Evolutionary conservation across 2,113 vertebrate species (phyloP).

Genomic region (Kryptolebias marmoratus): DNA sequence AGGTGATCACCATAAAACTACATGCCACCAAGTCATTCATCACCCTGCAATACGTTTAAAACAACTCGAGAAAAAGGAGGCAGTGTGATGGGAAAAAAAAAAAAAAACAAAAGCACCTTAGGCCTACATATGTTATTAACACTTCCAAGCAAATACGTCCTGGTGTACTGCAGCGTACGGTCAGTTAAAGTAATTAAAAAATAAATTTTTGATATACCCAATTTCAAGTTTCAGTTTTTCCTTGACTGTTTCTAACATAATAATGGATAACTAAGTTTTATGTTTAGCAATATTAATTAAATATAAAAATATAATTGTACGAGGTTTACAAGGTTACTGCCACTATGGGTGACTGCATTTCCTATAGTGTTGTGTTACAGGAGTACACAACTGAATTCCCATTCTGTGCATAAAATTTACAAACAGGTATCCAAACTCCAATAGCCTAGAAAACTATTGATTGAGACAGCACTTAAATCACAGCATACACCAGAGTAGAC

Average conservation of each 20-base stretch:
- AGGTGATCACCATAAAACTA: slow-evolving; percentile 85
- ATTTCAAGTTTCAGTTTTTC: background rate
- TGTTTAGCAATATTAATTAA: background rate
- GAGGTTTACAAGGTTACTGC: too few species aligned
- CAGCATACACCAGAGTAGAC: slow-evolving; percentile 11
- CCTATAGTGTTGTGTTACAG: slow-evolving; percentile 1
- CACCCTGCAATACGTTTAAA: slow-evolving; percentile 59
- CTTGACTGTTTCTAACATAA: background rate
- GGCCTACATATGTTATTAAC: slow-evolving; percentile 33
- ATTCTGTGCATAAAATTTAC: slow-evolving; percentile 25
- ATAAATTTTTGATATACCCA: slow-evolving; percentile 10
- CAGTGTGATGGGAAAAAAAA: slow-evolving; percentile 12
- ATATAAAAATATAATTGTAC: too few species aligned
- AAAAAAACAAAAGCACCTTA: slow-evolving; percentile 12
- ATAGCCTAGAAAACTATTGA: slow-evolving; percentile 48
- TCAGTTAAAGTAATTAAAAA: slow-evolving; percentile 14
- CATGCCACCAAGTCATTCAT: slow-evolving; percentile 60
- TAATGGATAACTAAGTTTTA: background rate
- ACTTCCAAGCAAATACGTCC: slow-evolving; percentile 27
- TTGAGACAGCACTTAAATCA: slow-evolving; percentile 41
- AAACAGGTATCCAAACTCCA: slow-evolving; percentile 36
- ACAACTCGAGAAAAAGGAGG: slow-evolving; percentile 55
- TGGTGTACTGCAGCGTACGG: slow-evolving; percentile 26
- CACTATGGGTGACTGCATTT: background rate
- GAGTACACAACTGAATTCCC: slow-evolving; percentile 8